A percentile compares a stretch with the other conserved stretches of the same genome.
Conservation (phyloP, 1,140 invertebrate genomes). For the Leptopilina clavipes region DNA sequence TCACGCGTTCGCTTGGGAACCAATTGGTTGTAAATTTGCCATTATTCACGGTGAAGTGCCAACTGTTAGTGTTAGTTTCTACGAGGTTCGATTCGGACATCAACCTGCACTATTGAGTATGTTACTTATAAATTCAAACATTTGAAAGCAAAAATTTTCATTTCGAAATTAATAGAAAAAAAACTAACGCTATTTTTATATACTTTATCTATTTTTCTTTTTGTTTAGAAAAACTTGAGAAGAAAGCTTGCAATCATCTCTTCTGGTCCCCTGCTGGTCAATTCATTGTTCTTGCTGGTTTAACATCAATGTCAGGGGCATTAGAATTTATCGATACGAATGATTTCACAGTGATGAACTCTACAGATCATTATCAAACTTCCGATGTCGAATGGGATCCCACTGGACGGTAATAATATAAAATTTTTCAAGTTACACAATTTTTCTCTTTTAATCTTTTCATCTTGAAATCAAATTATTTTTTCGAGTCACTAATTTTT, state of each 20-base stretch:
- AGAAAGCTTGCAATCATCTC: slow-evolving; percentile 93
- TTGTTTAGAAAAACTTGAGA: slow-evolving; percentile 87
- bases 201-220: slow-evolving; percentile 38
- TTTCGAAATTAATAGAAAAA: too few species aligned
- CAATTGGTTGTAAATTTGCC: slow-evolving; percentile 95
- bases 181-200: too few species aligned
- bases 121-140: slow-evolving; percentile 63
- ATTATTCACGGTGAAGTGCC: slow-evolving; percentile 96
- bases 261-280: slow-evolving; percentile 98
- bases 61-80: slow-evolving; percentile 94
- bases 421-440: too few species aligned
- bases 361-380: slow-evolving; percentile 94
- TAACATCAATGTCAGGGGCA: slow-evolving; percentile 89
- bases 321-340: slow-evolving; percentile 97
- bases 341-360: slow-evolving; percentile 95
- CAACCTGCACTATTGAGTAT: slow-evolving; percentile 89
- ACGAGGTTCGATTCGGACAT: slow-evolving; percentile 92
- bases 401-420: slow-evolving; percentile 83
- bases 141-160: too few species aligned
- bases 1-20: slow-evolving; percentile 98
- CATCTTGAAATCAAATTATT: slow-evolving; percentile 9
- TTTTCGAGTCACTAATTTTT: not conserved
- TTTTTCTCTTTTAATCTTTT: not conserved
- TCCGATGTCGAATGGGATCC: slow-evolving; percentile 99
- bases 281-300: slow-evolving; percentile 93